Evolutionary conservation across 2,113 vertebrate species (phyloP), one percentile per base, ranked within the genome.

Genomic region (Phaethon lepturus): DNA sequence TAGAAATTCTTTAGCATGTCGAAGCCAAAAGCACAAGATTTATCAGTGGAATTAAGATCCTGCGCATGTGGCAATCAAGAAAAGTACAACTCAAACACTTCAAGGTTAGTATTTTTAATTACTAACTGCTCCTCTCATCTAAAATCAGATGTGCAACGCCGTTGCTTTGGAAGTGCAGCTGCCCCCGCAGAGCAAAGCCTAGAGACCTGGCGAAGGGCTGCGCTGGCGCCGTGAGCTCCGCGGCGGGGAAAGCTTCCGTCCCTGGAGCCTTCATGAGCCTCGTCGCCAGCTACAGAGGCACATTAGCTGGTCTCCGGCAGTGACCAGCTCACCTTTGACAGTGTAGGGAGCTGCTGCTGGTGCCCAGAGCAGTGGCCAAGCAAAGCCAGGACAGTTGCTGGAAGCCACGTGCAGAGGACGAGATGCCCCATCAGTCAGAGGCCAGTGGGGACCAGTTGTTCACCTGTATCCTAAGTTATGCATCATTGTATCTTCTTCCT

Each of bases 81-180:
- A 72, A 95, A 96, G 69, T 45, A 66, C 59, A 96, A 78, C 85
- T 93, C 73, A 85, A 89, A 93, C 78, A 93, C 93, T 92, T 87
- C 86, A 95, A 91, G 89, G 93, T 91, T 85, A 95, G 97, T 97
- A 87, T 82, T 96, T 93, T 96, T 94, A 97, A 98, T 97, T 96
- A 95, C 86, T 96, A 97, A 96, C 96, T 97, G 92, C 85, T 83
- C 63, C 47, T 92, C 92, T 96, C 33, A 31, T 93, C 91, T 95
- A 52, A 95, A 97, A 97, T 97, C 93, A 97, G 96, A 90, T 95
- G 47, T 47, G 49, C 44, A 67, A 64, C 0, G 1, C 62, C 0
- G 3, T 26, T 85, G 58, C 83, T 96, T 68, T 77, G 66, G 35
- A 90, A 87, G 72, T 11, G 28, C 78, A 90, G 93, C 73, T 96